phyloP scores from a whole-genome alignment of 2,113 vertebrate genomes.

The Phrynosoma platyrhinos region DNA sequence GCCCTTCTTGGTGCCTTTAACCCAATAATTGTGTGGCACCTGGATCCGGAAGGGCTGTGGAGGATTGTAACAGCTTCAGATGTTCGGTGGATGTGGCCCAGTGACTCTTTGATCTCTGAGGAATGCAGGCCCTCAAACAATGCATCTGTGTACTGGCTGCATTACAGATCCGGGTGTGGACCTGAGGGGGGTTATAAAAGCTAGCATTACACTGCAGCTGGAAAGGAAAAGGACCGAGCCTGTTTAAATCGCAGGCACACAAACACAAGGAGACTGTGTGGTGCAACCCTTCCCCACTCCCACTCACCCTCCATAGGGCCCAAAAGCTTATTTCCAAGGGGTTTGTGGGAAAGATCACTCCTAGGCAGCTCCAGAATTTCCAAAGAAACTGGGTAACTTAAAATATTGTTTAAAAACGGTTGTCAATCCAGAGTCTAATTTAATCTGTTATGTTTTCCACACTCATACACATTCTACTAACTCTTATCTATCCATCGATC shows the following conservation, averaged over 20 bases:
- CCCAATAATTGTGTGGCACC: constrained; percentile 79
- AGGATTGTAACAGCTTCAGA: constrained; percentile 57
- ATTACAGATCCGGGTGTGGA: constrained; percentile 42
- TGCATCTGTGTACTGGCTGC: constrained; percentile 58
- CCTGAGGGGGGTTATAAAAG: constrained; percentile 53
- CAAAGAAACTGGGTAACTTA: not conserved
- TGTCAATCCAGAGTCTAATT: not conserved
- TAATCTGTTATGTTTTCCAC: not conserved
- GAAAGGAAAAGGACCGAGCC: constrained; percentile 60
- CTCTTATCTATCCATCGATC: not conserved
- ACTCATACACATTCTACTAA: not conserved
- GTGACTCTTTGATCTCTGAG: constrained; percentile 54
- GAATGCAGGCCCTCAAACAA: constrained; percentile 62
- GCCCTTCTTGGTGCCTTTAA: constrained; percentile 65
- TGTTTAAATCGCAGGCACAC: constrained; percentile 34
- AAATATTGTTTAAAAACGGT: not conserved
- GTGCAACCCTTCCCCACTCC: not conserved
- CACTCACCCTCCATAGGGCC: constrained; percentile 40
- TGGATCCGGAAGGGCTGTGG: constrained; percentile 71
- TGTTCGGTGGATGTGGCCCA: constrained; percentile 59
- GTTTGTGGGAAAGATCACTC: not conserved
- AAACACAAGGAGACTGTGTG: constrained; percentile 54
- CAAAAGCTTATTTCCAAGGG: constrained; percentile 58
- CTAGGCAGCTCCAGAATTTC: not conserved
- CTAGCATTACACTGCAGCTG: constrained; percentile 57